A percentile compares a stretch with the other conserved stretches of the same genome.
These are phyloP conservation scores for Phalacrocorax carbo DNA, from an alignment of 2,113 vertebrate species.

Conservation along the genomic window DNA sequence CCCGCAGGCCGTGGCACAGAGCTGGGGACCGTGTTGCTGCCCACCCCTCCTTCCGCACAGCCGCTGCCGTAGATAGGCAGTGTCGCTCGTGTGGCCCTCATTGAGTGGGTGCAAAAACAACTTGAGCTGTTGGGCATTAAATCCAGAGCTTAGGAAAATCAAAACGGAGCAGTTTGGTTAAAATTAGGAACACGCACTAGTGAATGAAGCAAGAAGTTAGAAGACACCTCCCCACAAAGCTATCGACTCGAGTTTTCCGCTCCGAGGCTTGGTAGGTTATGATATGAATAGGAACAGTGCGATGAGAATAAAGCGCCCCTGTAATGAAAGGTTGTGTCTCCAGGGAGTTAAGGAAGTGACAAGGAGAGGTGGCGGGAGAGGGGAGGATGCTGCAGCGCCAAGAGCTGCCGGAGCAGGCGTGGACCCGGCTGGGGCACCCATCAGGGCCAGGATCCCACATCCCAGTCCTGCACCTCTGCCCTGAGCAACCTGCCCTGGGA, in stretches of 20 bases:
- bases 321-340: background rate
- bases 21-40: background rate
- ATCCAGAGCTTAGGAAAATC: conserved; percentile 35
- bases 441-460: background rate
- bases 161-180: conserved; percentile 23
- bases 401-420: background rate
- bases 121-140: background rate
- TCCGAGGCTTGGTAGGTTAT: background rate
- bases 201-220: background rate
- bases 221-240: background rate
- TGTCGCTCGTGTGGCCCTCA: background rate
- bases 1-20: fast-evolving
- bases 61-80: background rate
- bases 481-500: background rate
- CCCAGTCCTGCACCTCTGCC: background rate
- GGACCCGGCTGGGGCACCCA: background rate
- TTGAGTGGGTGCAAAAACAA: conserved; percentile 24
- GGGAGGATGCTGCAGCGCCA: background rate
- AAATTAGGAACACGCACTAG: conserved; percentile 7
- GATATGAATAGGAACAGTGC: background rate
- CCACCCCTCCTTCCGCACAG: background rate
- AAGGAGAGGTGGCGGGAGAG: background rate
- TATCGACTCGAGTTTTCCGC: conserved; percentile 26
- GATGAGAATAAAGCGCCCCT: background rate
- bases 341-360: background rate